Evolutionary conservation across 2,113 vertebrate species (phyloP), one percentile per base, ranked within the genome.

Genomic region (Sakesphorus luctuosus): DNA sequence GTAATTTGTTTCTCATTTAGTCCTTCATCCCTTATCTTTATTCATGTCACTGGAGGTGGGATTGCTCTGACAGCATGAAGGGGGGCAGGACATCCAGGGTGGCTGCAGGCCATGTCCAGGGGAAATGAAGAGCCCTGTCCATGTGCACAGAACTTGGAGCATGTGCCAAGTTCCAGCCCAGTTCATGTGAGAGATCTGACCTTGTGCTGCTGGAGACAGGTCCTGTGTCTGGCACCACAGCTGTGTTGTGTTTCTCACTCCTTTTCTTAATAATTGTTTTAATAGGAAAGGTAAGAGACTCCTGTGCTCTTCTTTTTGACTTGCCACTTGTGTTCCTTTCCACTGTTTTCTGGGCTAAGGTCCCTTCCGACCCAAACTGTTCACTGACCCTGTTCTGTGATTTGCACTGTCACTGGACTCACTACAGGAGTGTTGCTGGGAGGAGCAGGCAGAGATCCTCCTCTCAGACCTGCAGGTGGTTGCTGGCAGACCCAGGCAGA

Each of bases 1-100:
- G 14, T 66, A 18, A 87, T 93, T 89, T 87, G 35, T 74, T 78
- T 86, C 68, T 88, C 80, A 56, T 92, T 94, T 92, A 89, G 68
- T 56, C 68, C 72, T 91, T 89, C 40, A 40, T 83, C 74, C 49
- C 82, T 67, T 85, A 10, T 89, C 77, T 93, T 93, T 75, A 56
- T 94, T 92, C 44, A 31, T 78, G 86, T 44, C 74, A 53, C 74
- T 72, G 72, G 69, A 89, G 77, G 53, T 38, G 16, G 89, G 71
- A 61, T 87, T 1, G 4, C 56, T 92, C 26, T 95, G 94, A 71
- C 84, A 89, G 89, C 84, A 16, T 74, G 12, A 29, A 46, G 44
- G 23, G n/a, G 55, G 46, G 59, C 24, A 71, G 92, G 79, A 52
- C 26, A 7, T 62, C 67, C 73, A 86, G 53, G 72, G 47, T 43